phyloP scores from a whole-genome alignment of 2,797 vertebrate genomes.

The Iguana delicatissima region DNA sequence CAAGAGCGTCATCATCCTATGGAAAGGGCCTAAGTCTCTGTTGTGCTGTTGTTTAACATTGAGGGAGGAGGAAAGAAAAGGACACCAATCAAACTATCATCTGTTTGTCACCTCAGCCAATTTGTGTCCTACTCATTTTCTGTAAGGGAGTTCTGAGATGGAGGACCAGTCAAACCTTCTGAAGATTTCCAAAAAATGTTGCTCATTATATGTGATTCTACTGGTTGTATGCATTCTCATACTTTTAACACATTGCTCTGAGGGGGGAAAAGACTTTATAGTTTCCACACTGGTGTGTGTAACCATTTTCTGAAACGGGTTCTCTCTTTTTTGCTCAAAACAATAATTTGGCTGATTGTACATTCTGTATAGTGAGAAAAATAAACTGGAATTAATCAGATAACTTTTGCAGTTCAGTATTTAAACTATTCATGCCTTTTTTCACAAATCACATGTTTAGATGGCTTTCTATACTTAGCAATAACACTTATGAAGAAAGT shows the following conservation, averaged over 20 bases:
- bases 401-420: slow-evolving; percentile 20
- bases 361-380: background rate
- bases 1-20: no score
- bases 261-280: background rate
- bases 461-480: slow-evolving; percentile 32
- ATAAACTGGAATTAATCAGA: slow-evolving; percentile 20
- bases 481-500: slow-evolving; percentile 22
- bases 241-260: background rate
- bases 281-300: background rate
- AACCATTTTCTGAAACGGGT: background rate
- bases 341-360: slow-evolving; percentile 13
- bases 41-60: background rate
- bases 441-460: slow-evolving; percentile 32
- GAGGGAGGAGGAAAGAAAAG: no score
- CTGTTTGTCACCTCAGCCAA: background rate
- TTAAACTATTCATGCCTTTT: slow-evolving; percentile 27
- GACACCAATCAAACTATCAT: background rate
- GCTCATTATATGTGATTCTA: no score
- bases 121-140: background rate
- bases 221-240: background rate
- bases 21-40: background rate
- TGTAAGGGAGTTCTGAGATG: background rate
- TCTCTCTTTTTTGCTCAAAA: slow-evolving; percentile 3
- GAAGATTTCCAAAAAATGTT: no score
- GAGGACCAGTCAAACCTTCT: background rate